Evolutionary conservation across 2,888 invertebrate genomes (phyloP), one percentile per base, ranked within the genome.

Genomic region (Cryptocephalus primarius): DNA sequence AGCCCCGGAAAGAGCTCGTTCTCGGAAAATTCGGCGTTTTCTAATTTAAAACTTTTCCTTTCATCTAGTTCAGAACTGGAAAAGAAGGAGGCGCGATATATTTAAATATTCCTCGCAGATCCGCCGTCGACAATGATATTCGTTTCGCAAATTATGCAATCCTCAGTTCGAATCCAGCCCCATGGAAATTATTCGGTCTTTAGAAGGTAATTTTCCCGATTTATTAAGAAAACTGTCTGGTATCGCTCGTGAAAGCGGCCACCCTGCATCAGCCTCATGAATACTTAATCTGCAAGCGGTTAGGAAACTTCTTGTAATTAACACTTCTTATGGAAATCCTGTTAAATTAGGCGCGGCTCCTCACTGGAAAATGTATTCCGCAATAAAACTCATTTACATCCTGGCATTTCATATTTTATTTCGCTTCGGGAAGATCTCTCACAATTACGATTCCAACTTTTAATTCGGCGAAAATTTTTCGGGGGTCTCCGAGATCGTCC

Each of bases 321-420:
- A 61, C 63, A 63, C 62, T 63, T 63, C 60, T 64, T 61, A 61
- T 61, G 62, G 61, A 61, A 60, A 64, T 62, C 58, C 55, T 43
- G 55, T 59, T 54, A 64, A 65, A 66, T 65, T 65, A 64, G 63
- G 62, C 60, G 60, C 58, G 49, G 58, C 59, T 52, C 59, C 56
- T 60, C 53, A 58, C 60, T 61, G 62, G 63, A 63, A 57, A 57
- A 57, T 55, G 48, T 63, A 63, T 61, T 60, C 63, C 34, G 36
- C 56, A 63, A 63, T 63, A 61, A 61, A 62, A 62, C 63, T 64
- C 62, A 65, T 65, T 63, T 64, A 54, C 63, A 65, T 65, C 64
- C 12, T 6, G 36, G 36, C 6, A 36, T 36, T 36, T 36, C 36
- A 36, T 36, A 36, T 36, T 36, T 36, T 12, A 36, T 36, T 36